Conservation (phyloP, 2,113 vertebrate genomes). For the Phycodurus eques region DNA sequence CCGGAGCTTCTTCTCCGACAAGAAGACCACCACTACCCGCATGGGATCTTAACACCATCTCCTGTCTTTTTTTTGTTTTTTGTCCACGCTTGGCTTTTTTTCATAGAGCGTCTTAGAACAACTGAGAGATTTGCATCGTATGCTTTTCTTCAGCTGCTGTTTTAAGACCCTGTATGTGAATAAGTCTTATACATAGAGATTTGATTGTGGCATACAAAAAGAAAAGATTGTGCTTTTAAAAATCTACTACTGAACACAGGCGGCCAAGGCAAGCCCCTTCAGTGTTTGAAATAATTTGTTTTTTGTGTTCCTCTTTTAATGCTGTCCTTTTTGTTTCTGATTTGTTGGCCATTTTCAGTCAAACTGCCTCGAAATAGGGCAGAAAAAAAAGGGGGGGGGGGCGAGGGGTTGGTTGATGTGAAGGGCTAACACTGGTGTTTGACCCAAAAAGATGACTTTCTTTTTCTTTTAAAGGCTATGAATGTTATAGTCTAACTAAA, state of each 20-base stretch:
- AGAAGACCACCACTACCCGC: slow-evolving; percentile 93
- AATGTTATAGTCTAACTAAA: not conserved
- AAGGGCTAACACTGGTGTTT: no score
- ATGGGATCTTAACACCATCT: slow-evolving; percentile 85
- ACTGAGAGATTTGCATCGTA: slow-evolving; percentile 44
- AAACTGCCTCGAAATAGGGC: not conserved
- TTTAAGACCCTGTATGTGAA: slow-evolving; percentile 40
- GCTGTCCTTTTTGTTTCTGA: not conserved
- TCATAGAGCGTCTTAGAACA: slow-evolving; percentile 42
- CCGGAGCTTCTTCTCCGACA: slow-evolving; percentile 98
- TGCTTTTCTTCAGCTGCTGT: slow-evolving; percentile 34
- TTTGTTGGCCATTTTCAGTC: not conserved
- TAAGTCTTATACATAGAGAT: slow-evolving; percentile 12
- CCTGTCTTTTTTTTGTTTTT: not conserved
- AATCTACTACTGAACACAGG: slow-evolving; percentile 2
- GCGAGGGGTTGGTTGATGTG: not conserved
- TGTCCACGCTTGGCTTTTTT: slow-evolving; percentile 16
- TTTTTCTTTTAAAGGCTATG: not conserved
- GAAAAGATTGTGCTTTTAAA: slow-evolving; percentile 22
- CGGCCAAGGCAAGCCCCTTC: not conserved
- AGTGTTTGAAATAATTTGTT: not conserved
- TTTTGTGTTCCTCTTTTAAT: slow-evolving; percentile 4
- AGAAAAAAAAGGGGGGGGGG: not conserved
- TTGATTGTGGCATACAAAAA: slow-evolving; percentile 16
- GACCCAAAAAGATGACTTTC: not conserved